Evolutionary conservation across 2,113 vertebrate genomes (phyloP).

Genomic region (Urocolius indicus): DNA sequence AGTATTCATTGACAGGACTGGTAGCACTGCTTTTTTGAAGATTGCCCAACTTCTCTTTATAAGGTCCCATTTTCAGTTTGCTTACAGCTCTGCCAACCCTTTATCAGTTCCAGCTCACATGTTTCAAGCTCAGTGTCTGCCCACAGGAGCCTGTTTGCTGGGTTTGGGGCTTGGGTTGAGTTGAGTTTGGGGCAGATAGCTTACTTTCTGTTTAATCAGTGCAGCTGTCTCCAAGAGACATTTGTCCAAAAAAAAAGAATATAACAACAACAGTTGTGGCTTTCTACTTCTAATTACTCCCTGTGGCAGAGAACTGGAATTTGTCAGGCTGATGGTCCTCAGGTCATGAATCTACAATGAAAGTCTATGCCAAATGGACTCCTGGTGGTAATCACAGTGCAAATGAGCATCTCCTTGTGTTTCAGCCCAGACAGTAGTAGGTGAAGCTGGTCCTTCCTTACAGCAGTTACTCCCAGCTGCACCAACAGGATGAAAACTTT

Average conservation of each 20-base stretch:
- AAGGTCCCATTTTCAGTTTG: conserved; percentile 40
- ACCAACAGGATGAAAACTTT: not conserved
- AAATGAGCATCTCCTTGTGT: fast-evolving
- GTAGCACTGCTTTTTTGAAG: conserved; percentile 49
- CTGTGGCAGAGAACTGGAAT: not conserved
- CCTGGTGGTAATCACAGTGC: not conserved
- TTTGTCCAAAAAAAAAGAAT: not conserved
- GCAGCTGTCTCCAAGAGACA: not conserved
- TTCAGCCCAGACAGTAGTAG: not conserved
- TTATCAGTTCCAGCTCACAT: conserved; percentile 4
- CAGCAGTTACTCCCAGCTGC: not conserved
- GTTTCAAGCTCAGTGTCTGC: not conserved
- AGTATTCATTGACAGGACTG: conserved; percentile 53
- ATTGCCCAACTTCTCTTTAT: conserved; percentile 52
- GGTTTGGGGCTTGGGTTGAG: not conserved
- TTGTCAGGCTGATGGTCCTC: not conserved
- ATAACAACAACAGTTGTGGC: not conserved
- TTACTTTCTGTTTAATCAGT: not conserved
- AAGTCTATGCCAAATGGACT: not conserved
- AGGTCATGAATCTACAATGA: not conserved
- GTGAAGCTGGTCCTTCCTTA: not conserved
- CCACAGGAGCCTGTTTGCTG: not conserved
- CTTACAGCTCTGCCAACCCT: conserved; percentile 22
- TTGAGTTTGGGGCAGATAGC: not conserved
- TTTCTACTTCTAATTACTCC: not conserved